Percentiles rank a stretch among this genome's conserved stretches.
These are phyloP conservation scores for Sigmodon hispidus DNA, from an alignment of 2,113 vertebrate species.

Conservation along the genomic window DNA sequence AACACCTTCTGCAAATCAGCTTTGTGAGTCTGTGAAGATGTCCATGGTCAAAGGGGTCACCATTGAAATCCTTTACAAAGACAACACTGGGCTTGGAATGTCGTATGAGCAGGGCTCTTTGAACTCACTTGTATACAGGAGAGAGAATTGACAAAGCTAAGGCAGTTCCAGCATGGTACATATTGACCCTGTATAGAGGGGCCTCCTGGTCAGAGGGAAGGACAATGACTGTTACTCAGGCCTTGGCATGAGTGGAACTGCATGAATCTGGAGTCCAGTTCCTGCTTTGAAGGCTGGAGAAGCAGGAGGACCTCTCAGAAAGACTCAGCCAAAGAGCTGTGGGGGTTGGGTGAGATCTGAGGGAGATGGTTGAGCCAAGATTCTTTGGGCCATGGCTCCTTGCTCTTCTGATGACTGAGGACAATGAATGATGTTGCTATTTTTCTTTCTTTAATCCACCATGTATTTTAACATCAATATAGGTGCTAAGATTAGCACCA, in stretches of 20 bases:
- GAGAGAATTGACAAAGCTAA: not conserved
- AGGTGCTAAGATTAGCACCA: not conserved
- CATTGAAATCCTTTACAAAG: not conserved
- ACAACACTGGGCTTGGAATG: not conserved
- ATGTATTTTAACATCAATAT: not conserved
- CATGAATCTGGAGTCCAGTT: not conserved
- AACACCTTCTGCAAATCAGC: not conserved
- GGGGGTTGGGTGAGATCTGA: not conserved
- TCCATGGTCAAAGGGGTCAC: not conserved
- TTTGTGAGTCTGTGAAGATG: not conserved
- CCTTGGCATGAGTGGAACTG: not conserved
- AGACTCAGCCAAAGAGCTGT: not conserved
- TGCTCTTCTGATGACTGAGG: not conserved
- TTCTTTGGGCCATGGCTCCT: not conserved
- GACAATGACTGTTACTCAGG: not conserved
- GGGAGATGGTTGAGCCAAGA: not conserved
- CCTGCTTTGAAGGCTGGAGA: not conserved
- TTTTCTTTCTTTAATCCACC: not conserved
- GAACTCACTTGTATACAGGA: not conserved
- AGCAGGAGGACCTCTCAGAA: not conserved
- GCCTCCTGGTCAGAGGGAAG: not conserved
- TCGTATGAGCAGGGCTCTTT: not conserved
- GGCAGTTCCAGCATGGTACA: not conserved
- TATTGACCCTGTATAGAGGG: not conserved
- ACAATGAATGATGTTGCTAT: not conserved